Base-by-base conservation (phyloP, 2,797 vertebrate species). In the Pogonophryne albipinna region DNA sequence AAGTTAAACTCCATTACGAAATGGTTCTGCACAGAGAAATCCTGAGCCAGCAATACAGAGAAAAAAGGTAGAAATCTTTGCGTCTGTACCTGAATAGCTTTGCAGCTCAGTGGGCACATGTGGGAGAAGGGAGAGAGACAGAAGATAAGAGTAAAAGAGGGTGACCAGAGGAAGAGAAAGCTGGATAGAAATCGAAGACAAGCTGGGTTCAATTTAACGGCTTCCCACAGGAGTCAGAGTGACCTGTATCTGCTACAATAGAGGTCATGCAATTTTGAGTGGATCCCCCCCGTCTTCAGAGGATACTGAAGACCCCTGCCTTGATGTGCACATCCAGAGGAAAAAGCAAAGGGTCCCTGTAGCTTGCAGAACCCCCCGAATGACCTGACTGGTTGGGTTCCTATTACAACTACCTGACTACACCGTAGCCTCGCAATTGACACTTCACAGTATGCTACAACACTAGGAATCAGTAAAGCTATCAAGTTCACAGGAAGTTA, bases 121-220 rank as follows among this genome's bases (percentile, higher is more conserved):
- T 92, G 90, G 91, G 91, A 94, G 87, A 91, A 90, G 78, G 80
- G 85, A 86, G 84, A 87, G 79, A 90, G 88, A 93, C 78, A 82
- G 88, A 83, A 90, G 92, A 93, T 92, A 93, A 91, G 87, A 89
- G 90, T 66, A 85, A 85, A 91, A 81, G 79, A 90, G 87, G 77
- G 85, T 85, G 85, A 89, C 85, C 58, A 83, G 88, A 87, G 90
- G 89, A 90, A 89, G 90, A 85, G 86, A 70, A 83, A 87, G 90
- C 72, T 82, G 76, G 86, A 78, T 87, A 85, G 91, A 94, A 93
- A 94, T 93, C 90, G 90, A 95, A 96, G 93, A 93, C 92, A 95
- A 95, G 94, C 94, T 94, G 93, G 89, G 94, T 95, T 96, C 94
- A 95, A 95, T 96, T 95, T 95, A 93, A 88, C 94, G 89, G 86